Evolutionary conservation across 2,113 vertebrate genomes (phyloP).

Genomic region (Ictalurus punctatus): DNA sequence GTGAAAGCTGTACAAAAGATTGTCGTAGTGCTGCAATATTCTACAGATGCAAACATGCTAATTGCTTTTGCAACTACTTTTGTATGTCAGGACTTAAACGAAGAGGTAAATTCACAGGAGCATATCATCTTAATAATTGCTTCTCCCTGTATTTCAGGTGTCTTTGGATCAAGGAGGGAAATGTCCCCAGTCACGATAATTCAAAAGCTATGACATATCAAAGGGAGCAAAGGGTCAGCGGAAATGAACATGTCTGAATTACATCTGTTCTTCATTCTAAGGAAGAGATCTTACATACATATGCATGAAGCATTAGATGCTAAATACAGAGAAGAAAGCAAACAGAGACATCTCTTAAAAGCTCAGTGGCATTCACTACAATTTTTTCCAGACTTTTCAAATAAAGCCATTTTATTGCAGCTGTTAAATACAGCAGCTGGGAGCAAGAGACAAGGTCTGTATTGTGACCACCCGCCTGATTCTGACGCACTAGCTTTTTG

Average conservation of each 20-base stretch:
- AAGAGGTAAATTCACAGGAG: neutral
- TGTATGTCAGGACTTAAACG: neutral
- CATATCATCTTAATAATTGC: slow-evolving; percentile 4
- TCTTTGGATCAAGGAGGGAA: slow-evolving; percentile 9
- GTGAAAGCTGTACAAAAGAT: neutral
- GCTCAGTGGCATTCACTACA: slow-evolving; percentile 58
- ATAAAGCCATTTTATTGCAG: slow-evolving; percentile 69
- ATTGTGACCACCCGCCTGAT: slow-evolving; percentile 69
- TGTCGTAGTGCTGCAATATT: slow-evolving; percentile 10
- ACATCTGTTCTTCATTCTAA: slow-evolving; percentile 45
- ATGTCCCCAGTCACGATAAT: slow-evolving; percentile 21
- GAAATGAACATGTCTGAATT: slow-evolving; percentile 46
- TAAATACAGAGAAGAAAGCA: slow-evolving; percentile 52
- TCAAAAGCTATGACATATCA: slow-evolving; percentile 32
- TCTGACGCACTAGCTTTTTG: slow-evolving; percentile 72
- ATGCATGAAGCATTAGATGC: slow-evolving; percentile 51
- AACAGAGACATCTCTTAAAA: slow-evolving; percentile 71
- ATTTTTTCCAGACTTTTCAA: slow-evolving; percentile 51
- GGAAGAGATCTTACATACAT: slow-evolving; percentile 46
- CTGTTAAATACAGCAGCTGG: slow-evolving; percentile 75
- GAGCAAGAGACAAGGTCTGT: slow-evolving; percentile 70
- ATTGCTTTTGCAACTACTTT: slow-evolving; percentile 5
- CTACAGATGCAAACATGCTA: slow-evolving; percentile 11
- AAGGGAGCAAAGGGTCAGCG: slow-evolving; percentile 32
- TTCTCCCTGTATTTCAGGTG: neutral